Conservation (phyloP, 2,113 vertebrate genomes). For the Turdus rufiventris region DNA sequence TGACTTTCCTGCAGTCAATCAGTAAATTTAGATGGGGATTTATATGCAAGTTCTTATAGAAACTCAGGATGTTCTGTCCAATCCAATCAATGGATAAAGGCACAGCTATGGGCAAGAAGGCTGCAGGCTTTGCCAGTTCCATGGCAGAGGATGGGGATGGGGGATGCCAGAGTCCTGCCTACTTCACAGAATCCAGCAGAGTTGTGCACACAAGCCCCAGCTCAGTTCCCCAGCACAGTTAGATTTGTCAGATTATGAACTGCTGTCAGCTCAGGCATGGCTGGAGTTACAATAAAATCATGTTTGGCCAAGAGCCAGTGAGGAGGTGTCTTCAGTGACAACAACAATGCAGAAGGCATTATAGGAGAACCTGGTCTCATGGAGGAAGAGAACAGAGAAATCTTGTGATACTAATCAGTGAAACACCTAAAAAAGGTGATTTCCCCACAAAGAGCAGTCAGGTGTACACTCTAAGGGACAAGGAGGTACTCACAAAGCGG, state of each 20-base stretch:
- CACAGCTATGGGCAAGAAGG: background rate
- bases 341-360: accelerated
- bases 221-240: background rate
- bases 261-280: background rate
- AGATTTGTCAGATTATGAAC: accelerated
- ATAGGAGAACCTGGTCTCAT: accelerated
- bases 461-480: background rate
- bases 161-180: background rate
- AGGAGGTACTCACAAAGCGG: constrained; percentile 87
- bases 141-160: too few relatives aligned
- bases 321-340: background rate
- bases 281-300: background rate
- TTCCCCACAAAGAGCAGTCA: background rate
- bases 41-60: background rate
- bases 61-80: background rate
- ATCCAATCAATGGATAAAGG: background rate
- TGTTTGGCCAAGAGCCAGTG: background rate
- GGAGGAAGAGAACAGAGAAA: background rate
- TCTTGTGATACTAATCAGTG: background rate
- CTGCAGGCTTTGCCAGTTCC: background rate
- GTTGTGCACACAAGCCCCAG: background rate
- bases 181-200: accelerated
- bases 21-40: background rate
- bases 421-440: background rate
- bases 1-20: background rate